These are phyloP conservation scores for Galaxias olidus DNA, from an alignment of 2,797 vertebrate genomes.

Conservation along the genomic window DNA sequence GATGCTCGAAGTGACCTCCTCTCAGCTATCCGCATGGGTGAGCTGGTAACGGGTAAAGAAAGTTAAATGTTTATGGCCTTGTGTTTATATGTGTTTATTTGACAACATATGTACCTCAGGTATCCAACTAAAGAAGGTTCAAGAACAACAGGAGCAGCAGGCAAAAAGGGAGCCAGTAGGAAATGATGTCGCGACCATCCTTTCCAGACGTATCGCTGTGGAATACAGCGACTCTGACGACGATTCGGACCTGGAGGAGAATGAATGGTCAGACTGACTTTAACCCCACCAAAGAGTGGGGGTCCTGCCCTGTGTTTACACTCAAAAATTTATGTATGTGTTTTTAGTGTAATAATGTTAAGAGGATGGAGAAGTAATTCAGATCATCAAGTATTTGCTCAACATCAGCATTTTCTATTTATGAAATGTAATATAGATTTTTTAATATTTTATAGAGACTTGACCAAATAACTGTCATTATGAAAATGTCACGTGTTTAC, in stretches of 20 bases:
- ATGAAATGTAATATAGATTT: too few relatives aligned
- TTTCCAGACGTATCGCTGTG: conserved; percentile 94
- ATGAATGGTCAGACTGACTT: conserved; percentile 91
- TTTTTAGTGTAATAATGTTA: too few relatives aligned
- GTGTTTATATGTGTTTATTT: neutral
- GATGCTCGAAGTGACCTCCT: conserved; percentile 86
- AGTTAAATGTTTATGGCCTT: neutral
- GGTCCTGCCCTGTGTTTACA: too few relatives aligned
- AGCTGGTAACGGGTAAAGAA: conserved; percentile 28
- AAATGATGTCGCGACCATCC: conserved; percentile 93
- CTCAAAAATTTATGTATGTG: too few relatives aligned
- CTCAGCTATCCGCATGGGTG: conserved; percentile 88
- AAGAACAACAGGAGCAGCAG: conserved; percentile 92
- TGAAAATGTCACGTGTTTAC: neutral
- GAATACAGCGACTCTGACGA: conserved; percentile 95
- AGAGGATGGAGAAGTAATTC: too few relatives aligned
- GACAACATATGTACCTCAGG: too few relatives aligned
- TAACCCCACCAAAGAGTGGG: too few relatives aligned
- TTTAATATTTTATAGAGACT: too few relatives aligned
- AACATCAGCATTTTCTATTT: too few relatives aligned
- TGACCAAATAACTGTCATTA: neutral
- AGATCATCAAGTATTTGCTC: too few relatives aligned
- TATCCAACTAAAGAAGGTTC: conserved; percentile 94
- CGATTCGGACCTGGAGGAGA: conserved; percentile 92
- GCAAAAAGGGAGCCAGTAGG: conserved; percentile 88